Conservation (phyloP, 1,140 invertebrate species). For the Leptonema lineaticorne region DNA sequence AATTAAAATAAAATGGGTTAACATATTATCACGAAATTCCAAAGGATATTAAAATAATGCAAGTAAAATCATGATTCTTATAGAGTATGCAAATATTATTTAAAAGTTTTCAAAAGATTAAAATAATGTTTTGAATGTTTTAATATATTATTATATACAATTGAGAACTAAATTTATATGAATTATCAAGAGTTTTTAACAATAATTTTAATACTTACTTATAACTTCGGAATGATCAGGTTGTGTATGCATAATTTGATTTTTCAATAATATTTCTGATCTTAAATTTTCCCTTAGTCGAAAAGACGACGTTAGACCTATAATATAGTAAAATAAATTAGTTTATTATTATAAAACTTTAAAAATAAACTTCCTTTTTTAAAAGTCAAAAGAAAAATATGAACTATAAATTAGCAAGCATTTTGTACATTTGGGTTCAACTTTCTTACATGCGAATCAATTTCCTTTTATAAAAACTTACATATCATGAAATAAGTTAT, state of each 20-base stretch:
- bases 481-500: too few species aligned
- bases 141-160: not conserved
- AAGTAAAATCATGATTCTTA: not conserved
- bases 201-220: conserved; percentile 48
- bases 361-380: not conserved
- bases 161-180: conserved; percentile 10
- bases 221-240: conserved; percentile 62
- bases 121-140: not conserved
- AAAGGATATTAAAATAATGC: not conserved
- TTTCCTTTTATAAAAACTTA: too few species aligned
- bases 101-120: not conserved
- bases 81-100: not conserved
- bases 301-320: conserved; percentile 63
- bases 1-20: conserved; percentile 23
- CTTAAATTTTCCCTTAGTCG: conserved; percentile 77
- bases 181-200: conserved; percentile 39
- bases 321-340: conserved; percentile 1
- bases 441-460: too few species aligned
- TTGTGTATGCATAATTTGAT: conserved; percentile 71
- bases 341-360: not conserved
- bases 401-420: too few species aligned
- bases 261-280: conserved; percentile 73
- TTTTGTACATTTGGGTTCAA: too few species aligned
- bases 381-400: too few species aligned
- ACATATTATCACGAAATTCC: not conserved